phyloP scores from a whole-genome alignment of 2,113 vertebrate species.

The Heteronetta atricapilla region DNA sequence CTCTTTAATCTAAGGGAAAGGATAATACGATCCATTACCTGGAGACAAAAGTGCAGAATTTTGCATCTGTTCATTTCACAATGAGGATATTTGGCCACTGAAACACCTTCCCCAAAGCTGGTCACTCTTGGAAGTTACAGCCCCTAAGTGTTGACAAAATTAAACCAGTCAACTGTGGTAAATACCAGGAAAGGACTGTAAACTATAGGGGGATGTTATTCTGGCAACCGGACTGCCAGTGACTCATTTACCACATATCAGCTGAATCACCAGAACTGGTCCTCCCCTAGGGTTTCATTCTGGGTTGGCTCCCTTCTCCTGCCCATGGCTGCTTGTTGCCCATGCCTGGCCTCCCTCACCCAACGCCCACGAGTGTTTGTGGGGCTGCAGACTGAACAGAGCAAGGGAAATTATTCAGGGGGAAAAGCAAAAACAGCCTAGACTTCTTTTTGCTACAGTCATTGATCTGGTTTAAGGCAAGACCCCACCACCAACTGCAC shows the following conservation, averaged over 20 bases:
- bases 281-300: not conserved
- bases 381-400: not conserved
- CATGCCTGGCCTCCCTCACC: not conserved
- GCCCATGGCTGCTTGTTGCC: not conserved
- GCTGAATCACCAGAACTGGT: not conserved
- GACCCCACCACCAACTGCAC: not conserved
- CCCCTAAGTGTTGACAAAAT: not conserved
- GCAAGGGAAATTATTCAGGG: not conserved
- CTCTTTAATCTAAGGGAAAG: slow-evolving; percentile 53
- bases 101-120: not conserved
- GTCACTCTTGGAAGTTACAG: not conserved
- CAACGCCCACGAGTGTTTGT: fast-evolving
- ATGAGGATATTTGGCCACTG: not conserved
- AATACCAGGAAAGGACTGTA: not conserved
- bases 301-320: not conserved
- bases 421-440: not conserved
- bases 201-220: not conserved
- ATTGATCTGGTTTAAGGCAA: not conserved
- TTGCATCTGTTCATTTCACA: not conserved
- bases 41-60: slow-evolving; percentile 22
- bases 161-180: not conserved
- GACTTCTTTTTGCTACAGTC: not conserved
- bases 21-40: slow-evolving; percentile 11
- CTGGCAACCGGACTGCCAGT: not conserved
- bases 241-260: not conserved